Conservation (phyloP, 1,140 invertebrate genomes). For the Hesperophylax magnus region DNA sequence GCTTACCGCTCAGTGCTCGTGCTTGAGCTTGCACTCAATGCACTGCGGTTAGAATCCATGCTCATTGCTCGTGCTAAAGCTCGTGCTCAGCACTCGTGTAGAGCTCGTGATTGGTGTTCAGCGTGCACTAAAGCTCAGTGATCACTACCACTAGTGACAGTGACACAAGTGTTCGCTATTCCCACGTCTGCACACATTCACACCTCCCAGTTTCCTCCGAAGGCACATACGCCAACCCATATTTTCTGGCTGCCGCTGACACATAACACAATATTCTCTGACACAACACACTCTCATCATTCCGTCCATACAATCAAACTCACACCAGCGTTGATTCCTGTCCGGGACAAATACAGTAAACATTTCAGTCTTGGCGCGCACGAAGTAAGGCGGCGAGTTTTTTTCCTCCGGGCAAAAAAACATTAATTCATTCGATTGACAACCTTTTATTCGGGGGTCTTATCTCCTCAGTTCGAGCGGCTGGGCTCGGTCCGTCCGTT, state of each 20-base stretch:
- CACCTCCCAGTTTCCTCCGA: not conserved
- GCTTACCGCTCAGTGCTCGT: too few relatives aligned
- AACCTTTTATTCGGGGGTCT: slow-evolving; percentile 5
- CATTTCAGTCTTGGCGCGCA: not conserved
- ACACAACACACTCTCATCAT: slow-evolving; percentile 20
- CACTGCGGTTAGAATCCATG: too few relatives aligned
- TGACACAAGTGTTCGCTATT: too few relatives aligned
- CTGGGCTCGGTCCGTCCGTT: not conserved
- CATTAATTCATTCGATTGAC: not conserved
- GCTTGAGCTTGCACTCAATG: too few relatives aligned
- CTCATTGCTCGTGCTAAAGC: too few relatives aligned
- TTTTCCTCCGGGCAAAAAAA: not conserved
- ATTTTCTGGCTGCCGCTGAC: not conserved
- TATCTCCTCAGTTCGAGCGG: not conserved
- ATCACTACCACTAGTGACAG: too few relatives aligned
- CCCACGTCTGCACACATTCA: slow-evolving; percentile 4
- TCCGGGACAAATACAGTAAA: not conserved
- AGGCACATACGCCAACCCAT: not conserved
- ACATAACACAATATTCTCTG: not conserved
- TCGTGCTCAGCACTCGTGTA: too few relatives aligned
- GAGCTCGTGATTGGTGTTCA: too few relatives aligned
- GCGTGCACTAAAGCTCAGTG: too few relatives aligned
- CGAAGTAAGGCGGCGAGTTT: slow-evolving; percentile 1
- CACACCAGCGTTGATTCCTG: slow-evolving; percentile 2
- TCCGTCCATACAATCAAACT: slow-evolving; percentile 23